A percentile compares a stretch with the other conserved stretches of the same genome.
These are phyloP conservation scores for Dioctria rufipes DNA, from an alignment of 2,888 invertebrate species.

Conservation along the genomic window DNA sequence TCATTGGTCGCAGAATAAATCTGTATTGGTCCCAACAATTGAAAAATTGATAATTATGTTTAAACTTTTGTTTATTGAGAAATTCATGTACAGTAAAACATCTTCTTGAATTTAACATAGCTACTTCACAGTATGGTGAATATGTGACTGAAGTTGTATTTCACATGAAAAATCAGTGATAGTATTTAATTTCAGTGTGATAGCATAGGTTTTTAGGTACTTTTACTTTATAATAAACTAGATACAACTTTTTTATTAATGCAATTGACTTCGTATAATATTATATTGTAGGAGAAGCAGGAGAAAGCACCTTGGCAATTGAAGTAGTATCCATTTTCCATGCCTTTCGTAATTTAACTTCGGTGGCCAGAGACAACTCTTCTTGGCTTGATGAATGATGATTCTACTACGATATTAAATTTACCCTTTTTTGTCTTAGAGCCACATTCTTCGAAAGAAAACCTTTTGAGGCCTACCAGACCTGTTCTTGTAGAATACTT, in stretches of 20 bases:
- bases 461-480: neutral
- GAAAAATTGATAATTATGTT: slow-evolving; percentile 21
- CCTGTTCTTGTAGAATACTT: neutral
- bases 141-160: neutral
- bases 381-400: neutral
- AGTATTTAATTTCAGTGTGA: neutral
- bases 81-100: neutral
- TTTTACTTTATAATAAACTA: neutral
- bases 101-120: slow-evolving; percentile 6
- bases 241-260: neutral
- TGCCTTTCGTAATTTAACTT: too few relatives aligned
- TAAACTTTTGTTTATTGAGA: neutral
- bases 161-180: neutral
- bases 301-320: neutral
- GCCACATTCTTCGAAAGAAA: neutral
- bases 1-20: neutral
- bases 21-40: neutral
- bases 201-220: neutral
- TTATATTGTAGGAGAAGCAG: neutral
- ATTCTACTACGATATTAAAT: neutral
- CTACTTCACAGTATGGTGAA: neutral
- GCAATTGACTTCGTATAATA: neutral
- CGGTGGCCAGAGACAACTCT: neutral
- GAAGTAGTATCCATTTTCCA: neutral
- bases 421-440: neutral